phyloP scores from a whole-genome alignment of 2,888 invertebrate genomes.

The Pseudanteris insignis region DNA sequence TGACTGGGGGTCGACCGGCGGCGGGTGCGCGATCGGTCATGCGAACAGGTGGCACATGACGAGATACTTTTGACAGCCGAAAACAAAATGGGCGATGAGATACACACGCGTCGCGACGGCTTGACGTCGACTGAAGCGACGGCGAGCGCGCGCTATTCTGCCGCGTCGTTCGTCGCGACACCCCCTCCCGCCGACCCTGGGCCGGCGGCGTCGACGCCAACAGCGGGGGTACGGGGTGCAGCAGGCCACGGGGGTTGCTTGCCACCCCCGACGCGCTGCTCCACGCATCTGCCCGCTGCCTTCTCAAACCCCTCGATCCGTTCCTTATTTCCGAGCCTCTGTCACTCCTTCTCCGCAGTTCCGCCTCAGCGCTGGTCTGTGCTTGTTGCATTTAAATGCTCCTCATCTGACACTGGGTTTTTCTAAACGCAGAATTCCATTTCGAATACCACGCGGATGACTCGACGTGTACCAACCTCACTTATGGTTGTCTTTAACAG shows the following conservation, averaged over 20 bases:
- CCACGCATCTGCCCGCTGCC: constrained; percentile 31
- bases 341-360: constrained; percentile 11
- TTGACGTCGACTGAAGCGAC: constrained; percentile 64
- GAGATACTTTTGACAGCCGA: constrained; percentile 41
- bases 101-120: constrained; percentile 63
- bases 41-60: constrained; percentile 59
- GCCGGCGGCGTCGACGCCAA: constrained; percentile 20
- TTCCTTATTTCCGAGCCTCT: constrained; percentile 7
- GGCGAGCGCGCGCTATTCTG: constrained; percentile 52
- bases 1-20: not conserved
- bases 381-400: constrained; percentile 31
- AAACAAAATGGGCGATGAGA: constrained; percentile 42
- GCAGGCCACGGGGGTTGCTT: constrained; percentile 2
- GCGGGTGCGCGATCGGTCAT: constrained; percentile 18
- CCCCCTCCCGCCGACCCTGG: constrained; percentile 19
- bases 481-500: too few species aligned
- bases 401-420: constrained; percentile 22
- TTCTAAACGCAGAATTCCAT: constrained; percentile 26
- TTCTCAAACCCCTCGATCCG: constrained; percentile 10
- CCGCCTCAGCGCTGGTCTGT: constrained; percentile 14
- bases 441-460: constrained; percentile 11
- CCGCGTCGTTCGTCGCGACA: constrained; percentile 50
- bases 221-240: constrained; percentile 10
- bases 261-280: constrained; percentile 25
- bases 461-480: too few species aligned